These are phyloP conservation scores for Chaenogobius annularis DNA, from an alignment of 2,113 vertebrate genomes.

Conservation along the genomic window DNA sequence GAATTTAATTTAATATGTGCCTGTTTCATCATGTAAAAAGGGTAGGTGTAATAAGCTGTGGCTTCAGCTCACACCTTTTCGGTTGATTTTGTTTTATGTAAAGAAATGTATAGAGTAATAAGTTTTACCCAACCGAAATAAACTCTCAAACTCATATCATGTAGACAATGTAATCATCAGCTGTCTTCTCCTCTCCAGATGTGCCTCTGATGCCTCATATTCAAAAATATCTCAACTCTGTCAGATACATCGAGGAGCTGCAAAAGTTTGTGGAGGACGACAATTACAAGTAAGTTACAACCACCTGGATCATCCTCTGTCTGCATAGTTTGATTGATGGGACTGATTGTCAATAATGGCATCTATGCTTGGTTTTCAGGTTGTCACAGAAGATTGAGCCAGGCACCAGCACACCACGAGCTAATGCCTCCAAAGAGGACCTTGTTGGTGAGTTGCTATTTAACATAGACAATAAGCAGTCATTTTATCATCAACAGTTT, in stretches of 20 bases:
- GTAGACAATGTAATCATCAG: not conserved
- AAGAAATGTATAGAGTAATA: no score
- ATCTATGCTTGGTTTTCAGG: conserved; percentile 64
- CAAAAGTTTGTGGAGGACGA: conserved; percentile 99
- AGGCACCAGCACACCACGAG: conserved; percentile 91
- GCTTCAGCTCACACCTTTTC: no score
- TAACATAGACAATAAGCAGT: not conserved
- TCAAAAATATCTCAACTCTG: conserved; percentile 97
- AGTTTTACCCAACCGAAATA: no score
- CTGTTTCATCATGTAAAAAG: no score
- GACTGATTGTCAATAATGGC: not conserved
- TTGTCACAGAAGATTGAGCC: conserved; percentile 98
- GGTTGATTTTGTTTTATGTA: no score
- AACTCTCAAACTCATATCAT: no score
- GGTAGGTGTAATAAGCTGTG: no score
- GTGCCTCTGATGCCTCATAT: conserved; percentile 92
- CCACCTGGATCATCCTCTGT: not conserved
- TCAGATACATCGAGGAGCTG: conserved; percentile 97
- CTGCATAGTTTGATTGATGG: not conserved
- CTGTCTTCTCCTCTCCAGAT: conserved; percentile 73
- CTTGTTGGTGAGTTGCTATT: conserved; percentile 80
- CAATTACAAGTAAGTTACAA: conserved; percentile 92
- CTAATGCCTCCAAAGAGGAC: conserved; percentile 92
- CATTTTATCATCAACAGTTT: not conserved
- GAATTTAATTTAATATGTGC: no score